These are phyloP conservation scores for Neopelma chrysocephalum DNA, from an alignment of 2,797 vertebrate genomes.

Conservation along the genomic window DNA sequence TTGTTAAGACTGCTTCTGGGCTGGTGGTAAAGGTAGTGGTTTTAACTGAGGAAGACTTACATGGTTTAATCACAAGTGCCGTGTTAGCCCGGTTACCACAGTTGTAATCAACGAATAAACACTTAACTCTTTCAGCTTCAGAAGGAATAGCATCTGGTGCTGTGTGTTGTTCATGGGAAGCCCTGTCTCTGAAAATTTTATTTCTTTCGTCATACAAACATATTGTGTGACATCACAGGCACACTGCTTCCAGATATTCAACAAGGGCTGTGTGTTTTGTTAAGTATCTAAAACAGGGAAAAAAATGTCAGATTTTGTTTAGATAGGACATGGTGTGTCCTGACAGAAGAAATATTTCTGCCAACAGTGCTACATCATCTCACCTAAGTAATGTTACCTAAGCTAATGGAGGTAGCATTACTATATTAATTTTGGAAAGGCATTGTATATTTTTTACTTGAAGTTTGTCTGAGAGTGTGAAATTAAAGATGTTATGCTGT, in stretches of 20 bases:
- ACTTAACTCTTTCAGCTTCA: not conserved
- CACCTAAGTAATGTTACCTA: not conserved
- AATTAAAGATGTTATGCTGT: not conserved
- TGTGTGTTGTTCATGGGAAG: not conserved
- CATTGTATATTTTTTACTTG: not conserved
- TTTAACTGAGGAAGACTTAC: not conserved
- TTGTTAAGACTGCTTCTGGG: not conserved
- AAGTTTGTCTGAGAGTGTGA: not conserved
- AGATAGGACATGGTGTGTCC: not conserved
- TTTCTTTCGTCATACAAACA: not conserved
- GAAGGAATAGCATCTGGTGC: not conserved
- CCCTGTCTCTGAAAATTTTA: not conserved
- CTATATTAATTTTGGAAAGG: not conserved
- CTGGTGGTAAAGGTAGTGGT: not conserved
- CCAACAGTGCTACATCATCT: not conserved
- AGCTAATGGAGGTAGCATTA: not conserved
- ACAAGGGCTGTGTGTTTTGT: not conserved
- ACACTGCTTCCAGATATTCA: not conserved
- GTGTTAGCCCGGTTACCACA: not conserved
- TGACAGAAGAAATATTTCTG: slow-evolving; percentile 18
- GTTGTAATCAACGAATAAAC: not conserved
- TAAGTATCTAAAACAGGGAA: not conserved
- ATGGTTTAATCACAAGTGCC: not conserved
- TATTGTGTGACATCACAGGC: not conserved
- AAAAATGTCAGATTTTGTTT: slow-evolving; percentile 24